Base-by-base conservation (phyloP, 2,888 invertebrate genomes). In the Adineta ricciae region DNA sequence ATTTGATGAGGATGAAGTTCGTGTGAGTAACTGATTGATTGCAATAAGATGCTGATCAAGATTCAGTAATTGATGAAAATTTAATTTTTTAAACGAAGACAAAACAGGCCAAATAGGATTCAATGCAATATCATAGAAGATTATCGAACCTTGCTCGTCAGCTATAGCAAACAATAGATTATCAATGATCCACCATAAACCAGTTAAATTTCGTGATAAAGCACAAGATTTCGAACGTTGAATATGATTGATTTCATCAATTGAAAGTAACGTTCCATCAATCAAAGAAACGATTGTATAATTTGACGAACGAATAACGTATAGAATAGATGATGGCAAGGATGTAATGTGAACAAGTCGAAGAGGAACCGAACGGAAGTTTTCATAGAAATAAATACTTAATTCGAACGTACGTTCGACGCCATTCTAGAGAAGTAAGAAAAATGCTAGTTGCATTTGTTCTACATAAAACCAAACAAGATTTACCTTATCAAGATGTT, bases 41-140 rank as follows among this genome's bases (percentile, higher is more conserved):
- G 41, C 21, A 24, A 24, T 21, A 8, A 78, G 24, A n/a, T 3
- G n/a, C 41, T 78, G 19, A n/a, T 41, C 41, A 24, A 24, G 24
- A n/a, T n/a, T 41, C n/a, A 78, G 41, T 21, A 78, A 11, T n/a
- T 38, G 14, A 41, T 78, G 41, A 78, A 78, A 78, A 78, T 78
- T 78, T 41, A 78, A 38, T 41, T 41, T 78, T n/a, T 78, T 78
- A 78, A 36, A 24, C 11, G 78, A 41, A 8, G 78, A 41, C 41
- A 78, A 78, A 41, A 78, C n/a, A 41, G 78, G 78, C 78, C 78
- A 78, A n/a, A 78, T 78, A 0, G 78, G 78, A 78, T 78, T 78
- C 4, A 78, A n/a, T 36, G 78, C 78, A 41, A 78, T 78, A 78
- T 78, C 78, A 78, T 78, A 78, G 24, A 78, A 78, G 14, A 78